Percentiles rank a stretch among this genome's conserved stretches.
These are phyloP conservation scores for Malaclemys terrapin DNA, from an alignment of 2,113 vertebrate genomes.

Conservation along the genomic window DNA sequence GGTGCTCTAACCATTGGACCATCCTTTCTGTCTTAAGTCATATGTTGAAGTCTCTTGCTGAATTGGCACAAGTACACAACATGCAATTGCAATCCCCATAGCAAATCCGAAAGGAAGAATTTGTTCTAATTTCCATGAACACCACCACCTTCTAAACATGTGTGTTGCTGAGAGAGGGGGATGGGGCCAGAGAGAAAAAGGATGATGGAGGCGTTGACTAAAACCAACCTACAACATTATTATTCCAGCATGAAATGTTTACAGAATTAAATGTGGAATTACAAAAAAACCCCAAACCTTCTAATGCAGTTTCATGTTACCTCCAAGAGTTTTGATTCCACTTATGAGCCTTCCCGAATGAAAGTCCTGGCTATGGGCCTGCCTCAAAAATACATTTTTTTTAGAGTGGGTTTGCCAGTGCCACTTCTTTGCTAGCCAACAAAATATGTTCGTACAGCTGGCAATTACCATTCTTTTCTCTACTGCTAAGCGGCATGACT, in stretches of 20 bases:
- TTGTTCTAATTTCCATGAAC: neutral
- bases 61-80: neutral
- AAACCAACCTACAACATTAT: conserved; percentile 66
- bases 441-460: conserved; percentile 56
- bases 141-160: conserved; percentile 31
- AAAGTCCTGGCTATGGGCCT: conserved; percentile 63
- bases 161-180: neutral
- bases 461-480: conserved; percentile 73
- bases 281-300: conserved; percentile 59
- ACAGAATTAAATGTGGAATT: conserved; percentile 76
- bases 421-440: conserved; percentile 64
- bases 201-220: conserved; percentile 29
- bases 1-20: neutral
- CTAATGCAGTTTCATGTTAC: conserved; percentile 70
- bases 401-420: conserved; percentile 64
- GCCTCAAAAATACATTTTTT: conserved; percentile 62
- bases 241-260: conserved; percentile 71
- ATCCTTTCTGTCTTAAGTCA: neutral
- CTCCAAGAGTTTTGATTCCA: conserved; percentile 75
- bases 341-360: conserved; percentile 71
- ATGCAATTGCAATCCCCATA: rapidly evolving
- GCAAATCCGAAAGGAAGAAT: rapidly evolving
- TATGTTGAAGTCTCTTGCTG: neutral
- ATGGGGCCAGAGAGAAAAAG: conserved; percentile 7
- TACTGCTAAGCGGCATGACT: conserved; percentile 68